Evolutionary conservation across 2,888 invertebrate species (phyloP).

Genomic region (Formica aserva): DNA sequence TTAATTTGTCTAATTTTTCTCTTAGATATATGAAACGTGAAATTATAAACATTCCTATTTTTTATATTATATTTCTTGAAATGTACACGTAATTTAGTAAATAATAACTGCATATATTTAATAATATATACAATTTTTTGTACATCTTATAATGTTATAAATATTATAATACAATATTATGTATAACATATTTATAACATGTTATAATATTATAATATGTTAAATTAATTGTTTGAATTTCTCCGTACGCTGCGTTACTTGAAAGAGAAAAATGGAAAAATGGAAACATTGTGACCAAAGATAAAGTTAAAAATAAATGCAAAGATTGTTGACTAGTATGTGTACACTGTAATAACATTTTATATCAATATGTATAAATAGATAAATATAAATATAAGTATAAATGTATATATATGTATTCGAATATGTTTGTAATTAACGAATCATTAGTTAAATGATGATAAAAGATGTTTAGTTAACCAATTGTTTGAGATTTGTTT

Average conservation of each 20-base stretch:
- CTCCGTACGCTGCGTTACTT: not conserved
- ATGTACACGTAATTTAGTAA: not conserved
- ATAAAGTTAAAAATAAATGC: conserved; percentile 16
- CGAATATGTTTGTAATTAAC: conserved; percentile 11
- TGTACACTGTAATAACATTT: not conserved
- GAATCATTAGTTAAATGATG: not conserved
- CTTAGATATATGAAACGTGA: not conserved
- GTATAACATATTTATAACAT: too few species aligned
- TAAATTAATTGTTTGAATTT: not conserved
- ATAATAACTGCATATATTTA: not conserved
- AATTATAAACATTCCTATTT: not conserved
- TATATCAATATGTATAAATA: conserved; percentile 3
- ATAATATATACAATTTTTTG: too few species aligned
- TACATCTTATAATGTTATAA: too few species aligned
- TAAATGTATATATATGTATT: conserved; percentile 26
- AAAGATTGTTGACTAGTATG: conserved; percentile 11
- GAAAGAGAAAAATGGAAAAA: not conserved
- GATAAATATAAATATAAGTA: conserved; percentile 13
- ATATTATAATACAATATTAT: too few species aligned
- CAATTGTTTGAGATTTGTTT: conserved; percentile 27
- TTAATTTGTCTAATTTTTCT: not conserved
- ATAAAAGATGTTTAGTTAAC: conserved; percentile 1
- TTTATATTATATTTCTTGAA: not conserved
- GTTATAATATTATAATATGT: conserved; percentile 4
- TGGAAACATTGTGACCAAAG: not conserved